Percentiles rank a stretch among this genome's conserved stretches.
These are phyloP conservation scores for Trypoxylus dichotomus DNA, from an alignment of 1,140 invertebrate genomes.

Conservation along the genomic window DNA sequence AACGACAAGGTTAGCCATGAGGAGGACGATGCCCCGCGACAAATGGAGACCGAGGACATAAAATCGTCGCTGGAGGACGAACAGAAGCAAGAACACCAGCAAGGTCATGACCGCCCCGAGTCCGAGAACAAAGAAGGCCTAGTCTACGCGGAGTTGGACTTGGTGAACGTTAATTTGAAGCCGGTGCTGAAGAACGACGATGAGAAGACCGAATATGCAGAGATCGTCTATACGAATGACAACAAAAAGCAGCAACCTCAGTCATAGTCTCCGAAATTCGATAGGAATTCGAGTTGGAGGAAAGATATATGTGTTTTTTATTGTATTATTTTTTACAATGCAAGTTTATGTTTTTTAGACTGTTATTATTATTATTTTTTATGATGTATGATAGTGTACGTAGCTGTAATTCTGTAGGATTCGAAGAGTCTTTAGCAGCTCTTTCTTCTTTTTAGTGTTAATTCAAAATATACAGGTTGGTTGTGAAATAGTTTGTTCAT, in stretches of 20 bases:
- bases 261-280: too few species aligned
- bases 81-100: constrained; percentile 39
- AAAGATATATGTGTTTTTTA: not conserved
- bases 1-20: constrained; percentile 42
- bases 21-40: constrained; percentile 35
- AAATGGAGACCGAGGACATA: constrained; percentile 40
- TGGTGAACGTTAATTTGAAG: constrained; percentile 51
- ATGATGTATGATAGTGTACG: not conserved
- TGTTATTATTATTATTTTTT: not conserved
- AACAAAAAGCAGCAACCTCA: constrained; percentile 33
- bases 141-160: constrained; percentile 64
- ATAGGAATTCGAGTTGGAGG: too few species aligned
- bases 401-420: not conserved
- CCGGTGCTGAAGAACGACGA: constrained; percentile 53
- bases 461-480: too few species aligned
- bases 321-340: not conserved
- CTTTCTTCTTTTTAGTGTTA: too few species aligned
- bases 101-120: constrained; percentile 31
- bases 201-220: constrained; percentile 65
- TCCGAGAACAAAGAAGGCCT: constrained; percentile 54
- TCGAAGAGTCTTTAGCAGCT: too few species aligned
- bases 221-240: constrained; percentile 57
- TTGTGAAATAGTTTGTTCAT: too few species aligned
- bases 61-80: constrained; percentile 43
- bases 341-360: not conserved